Evolutionary conservation across 1,140 invertebrate genomes (phyloP), one percentile per base, ranked within the genome.

Genomic region (Epicauta chinensis): DNA sequence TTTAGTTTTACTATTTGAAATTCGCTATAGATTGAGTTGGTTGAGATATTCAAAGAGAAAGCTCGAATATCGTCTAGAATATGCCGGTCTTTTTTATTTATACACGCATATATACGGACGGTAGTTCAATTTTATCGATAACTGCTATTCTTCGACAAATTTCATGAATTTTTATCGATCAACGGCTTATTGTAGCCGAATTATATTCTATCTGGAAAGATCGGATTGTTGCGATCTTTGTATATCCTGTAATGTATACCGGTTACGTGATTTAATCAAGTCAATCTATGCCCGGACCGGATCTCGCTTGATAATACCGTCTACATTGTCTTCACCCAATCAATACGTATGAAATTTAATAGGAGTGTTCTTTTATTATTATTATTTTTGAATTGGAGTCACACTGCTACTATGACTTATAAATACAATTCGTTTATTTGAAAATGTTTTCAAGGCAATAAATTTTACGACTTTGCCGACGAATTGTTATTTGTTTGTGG

Each of bases 231-330:
- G 32, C 52, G 38, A 55, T 58, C 45, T 44, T 35, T 36, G 49
- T 39, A 39, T 54, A 51, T 57, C 43, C 23, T n/a, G 49, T 63
- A 61, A 61, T 61, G 61, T 61, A 60, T 57, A 57, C 56, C 48
- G 48, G 44, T 56, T 64, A 60, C 62, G 59, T 62, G 56, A 58
- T 60, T 62, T 62, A 58, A 61, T 59, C 60, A 58, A 60, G 51
- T 11, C 53, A 55, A 52, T 57, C 39, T 53, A 58, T 39, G 35
- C 32, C 32, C 37, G 43, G 50, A 40, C 4, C 46, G 52, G 56
- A 55, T 58, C 54, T 58, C 51, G 43, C 51, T 50, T 51, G 46
- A 51, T 51, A 43, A 58, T 58, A 58, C 46, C 50, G 51, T 58
- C 56, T 51, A 58, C 31, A 16, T 2, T 5, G 39, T 23, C 35